Conservation (phyloP, 1,140 invertebrate species). For the Capitella teleta region DNA sequence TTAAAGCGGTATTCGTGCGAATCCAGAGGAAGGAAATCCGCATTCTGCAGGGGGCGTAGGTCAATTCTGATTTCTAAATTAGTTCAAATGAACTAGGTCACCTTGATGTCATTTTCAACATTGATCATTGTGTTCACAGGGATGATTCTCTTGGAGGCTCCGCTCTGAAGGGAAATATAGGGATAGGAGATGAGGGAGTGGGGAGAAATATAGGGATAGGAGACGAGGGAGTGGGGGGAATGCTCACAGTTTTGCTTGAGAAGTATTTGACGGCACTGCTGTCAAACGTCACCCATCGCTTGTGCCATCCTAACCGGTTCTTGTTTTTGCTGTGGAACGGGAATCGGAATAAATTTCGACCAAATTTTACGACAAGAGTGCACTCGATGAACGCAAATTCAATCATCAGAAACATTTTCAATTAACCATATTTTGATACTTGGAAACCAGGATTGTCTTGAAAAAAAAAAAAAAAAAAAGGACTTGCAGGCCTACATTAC, state of each 20-base stretch:
- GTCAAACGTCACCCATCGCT: conserved; percentile 5
- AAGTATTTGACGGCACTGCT: not conserved
- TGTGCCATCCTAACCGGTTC: not conserved
- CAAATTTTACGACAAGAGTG: too few species aligned
- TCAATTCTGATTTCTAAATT: not conserved
- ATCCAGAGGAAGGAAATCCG: conserved; percentile 15
- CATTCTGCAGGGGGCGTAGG: not conserved
- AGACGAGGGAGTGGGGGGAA: too few species aligned
- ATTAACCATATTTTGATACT: too few species aligned
- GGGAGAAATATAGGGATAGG: too few species aligned
- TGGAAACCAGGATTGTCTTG: too few species aligned
- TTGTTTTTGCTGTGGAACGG: not conserved
- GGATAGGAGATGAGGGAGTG: too few species aligned
- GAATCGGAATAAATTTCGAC: too few species aligned
- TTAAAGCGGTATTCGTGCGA: conserved; percentile 24
- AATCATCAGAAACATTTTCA: too few species aligned
- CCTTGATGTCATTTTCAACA: conserved; percentile 27
- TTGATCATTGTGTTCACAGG: conserved; percentile 29
- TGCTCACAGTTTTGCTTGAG: not conserved
- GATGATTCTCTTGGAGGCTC: conserved; percentile 34
- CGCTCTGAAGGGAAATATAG: conserved; percentile 20
- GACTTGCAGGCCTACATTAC: too few species aligned
- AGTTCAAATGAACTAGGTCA: conserved; percentile 9
- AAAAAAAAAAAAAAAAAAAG: too few species aligned
- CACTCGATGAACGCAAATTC: too few species aligned